Evolutionary conservation across 2,888 invertebrate species (phyloP).

Genomic region (Gymnoscelis rufifasciata): DNA sequence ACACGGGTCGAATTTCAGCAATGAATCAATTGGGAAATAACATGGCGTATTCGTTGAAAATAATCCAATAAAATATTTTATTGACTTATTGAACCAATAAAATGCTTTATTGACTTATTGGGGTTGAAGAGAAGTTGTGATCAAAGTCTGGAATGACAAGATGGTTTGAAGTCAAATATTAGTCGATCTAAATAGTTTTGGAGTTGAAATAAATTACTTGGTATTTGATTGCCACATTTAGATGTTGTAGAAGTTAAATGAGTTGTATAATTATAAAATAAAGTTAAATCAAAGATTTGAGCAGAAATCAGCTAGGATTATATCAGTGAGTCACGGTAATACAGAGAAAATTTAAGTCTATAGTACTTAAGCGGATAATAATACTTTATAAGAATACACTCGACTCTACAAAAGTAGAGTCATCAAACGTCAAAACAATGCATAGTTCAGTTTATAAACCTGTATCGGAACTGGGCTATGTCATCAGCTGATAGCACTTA

Average conservation of each 20-base stretch:
- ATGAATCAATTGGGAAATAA: slow-evolving; percentile 17
- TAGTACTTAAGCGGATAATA: too few relatives aligned
- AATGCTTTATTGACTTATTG: slow-evolving; percentile 34
- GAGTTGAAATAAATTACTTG: too few relatives aligned
- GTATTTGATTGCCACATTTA: too few relatives aligned
- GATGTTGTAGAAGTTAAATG: too few relatives aligned
- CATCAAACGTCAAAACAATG: not conserved
- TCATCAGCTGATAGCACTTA: slow-evolving; percentile 51
- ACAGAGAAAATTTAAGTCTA: too few relatives aligned
- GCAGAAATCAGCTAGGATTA: too few relatives aligned
- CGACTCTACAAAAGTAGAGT: too few relatives aligned
- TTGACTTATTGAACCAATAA: slow-evolving; percentile 34
- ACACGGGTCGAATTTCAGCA: slow-evolving; percentile 31
- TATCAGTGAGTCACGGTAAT: too few relatives aligned
- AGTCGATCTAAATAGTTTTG: not conserved
- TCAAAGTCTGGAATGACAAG: not conserved
- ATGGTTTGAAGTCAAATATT: not conserved
- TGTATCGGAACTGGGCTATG: slow-evolving; percentile 46
- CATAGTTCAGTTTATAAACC: slow-evolving; percentile 10
- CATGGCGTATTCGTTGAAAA: slow-evolving; percentile 26
- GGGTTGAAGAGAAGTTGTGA: slow-evolving; percentile 20
- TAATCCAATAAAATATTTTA: slow-evolving; percentile 30
- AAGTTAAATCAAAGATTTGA: too few relatives aligned
- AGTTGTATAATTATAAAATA: too few relatives aligned
- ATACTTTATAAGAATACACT: too few relatives aligned